Base-by-base conservation (phyloP, 2,797 vertebrate genomes). In the Sebastes itinus region DNA sequence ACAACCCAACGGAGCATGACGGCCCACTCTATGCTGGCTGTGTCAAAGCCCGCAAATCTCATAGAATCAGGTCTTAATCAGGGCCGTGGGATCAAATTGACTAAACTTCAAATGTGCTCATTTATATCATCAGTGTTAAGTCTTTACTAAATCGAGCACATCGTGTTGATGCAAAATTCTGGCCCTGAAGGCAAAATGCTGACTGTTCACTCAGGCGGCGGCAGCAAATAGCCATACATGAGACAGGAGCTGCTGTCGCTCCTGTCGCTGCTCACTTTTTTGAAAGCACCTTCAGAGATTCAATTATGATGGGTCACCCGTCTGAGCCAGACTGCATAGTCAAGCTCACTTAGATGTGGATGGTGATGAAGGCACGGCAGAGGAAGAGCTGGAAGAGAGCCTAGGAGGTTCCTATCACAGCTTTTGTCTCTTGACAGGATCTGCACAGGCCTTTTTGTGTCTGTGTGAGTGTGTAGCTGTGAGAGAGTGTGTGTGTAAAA, bases 311-410 rank as follows among this genome's bases (percentile, higher is more conserved):
- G 63, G 69, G 70, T 81, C 49, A 63, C 22, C 52, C 5, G 35
- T 77, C 72, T 58, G 60, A 84, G 67, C 42, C n/a, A 18, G 30
- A 33, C 22, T 60, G 52, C 68, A 27, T 23, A 80, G 52, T 77
- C 32, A 64, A 33, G 74, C 71, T 81, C 64, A 69, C 74, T 77
- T 74, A 62, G 46, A 79, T 82, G 33, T 67, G 42, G 75, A 65
- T 56, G 69, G 32, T 65, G 64, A 85, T 65, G 49, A 84, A 76
- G 71, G 78, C 46, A 33, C 55, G 77, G 35, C 33, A 32, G 64
- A 61, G 71, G 72, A 75, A 82, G 59, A 78, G 85, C 66, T 80
- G 58, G 65, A 70, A 77, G 33, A 80, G 25, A 82, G 77, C 71
- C 60, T 38, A 55, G 12, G 25, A 86, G 62, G 61, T 75, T 30